Evolutionary conservation across 2,113 vertebrate species (phyloP).

Genomic region (Octodon degus): DNA sequence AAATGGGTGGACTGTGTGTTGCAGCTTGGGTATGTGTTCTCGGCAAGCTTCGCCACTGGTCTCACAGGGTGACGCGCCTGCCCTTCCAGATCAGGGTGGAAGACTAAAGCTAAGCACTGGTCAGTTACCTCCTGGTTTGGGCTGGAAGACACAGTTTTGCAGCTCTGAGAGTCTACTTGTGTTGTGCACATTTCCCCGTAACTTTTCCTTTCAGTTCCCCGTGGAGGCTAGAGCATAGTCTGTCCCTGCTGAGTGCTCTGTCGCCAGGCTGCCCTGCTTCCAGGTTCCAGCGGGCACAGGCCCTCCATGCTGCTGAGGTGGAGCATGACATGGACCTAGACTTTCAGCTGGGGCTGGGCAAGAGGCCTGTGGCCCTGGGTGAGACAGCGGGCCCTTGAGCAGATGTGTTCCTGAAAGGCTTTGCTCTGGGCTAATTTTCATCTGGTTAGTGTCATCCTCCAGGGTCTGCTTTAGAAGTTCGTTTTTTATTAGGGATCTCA

Average conservation of each 20-base stretch:
- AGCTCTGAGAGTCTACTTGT: not conserved
- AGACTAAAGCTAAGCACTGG: not conserved
- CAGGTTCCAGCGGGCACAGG: not conserved
- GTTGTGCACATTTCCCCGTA: not conserved
- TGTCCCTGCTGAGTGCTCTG: not conserved
- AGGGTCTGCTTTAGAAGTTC: not conserved
- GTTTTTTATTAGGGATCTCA: not conserved
- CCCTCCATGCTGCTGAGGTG: not conserved
- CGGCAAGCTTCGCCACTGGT: not conserved
- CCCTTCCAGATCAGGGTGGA: not conserved
- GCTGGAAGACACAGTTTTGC: not conserved
- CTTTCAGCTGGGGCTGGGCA: not conserved
- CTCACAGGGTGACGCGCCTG: not conserved
- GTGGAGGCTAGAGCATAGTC: not conserved
- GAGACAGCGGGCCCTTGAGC: not conserved
- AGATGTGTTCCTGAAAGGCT: not conserved
- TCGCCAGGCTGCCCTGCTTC: not conserved
- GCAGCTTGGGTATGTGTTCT: not conserved
- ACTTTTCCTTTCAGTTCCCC: not conserved
- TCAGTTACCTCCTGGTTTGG: not conserved
- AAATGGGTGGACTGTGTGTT: not conserved
- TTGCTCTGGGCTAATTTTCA: not conserved
- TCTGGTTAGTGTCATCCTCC: not conserved
- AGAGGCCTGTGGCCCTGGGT: fast-evolving
- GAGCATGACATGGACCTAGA: not conserved